Percentiles rank a stretch among this genome's conserved stretches.
phyloP scores from a whole-genome alignment of 2,113 vertebrate genomes.

The Archocentrus centrarchus region DNA sequence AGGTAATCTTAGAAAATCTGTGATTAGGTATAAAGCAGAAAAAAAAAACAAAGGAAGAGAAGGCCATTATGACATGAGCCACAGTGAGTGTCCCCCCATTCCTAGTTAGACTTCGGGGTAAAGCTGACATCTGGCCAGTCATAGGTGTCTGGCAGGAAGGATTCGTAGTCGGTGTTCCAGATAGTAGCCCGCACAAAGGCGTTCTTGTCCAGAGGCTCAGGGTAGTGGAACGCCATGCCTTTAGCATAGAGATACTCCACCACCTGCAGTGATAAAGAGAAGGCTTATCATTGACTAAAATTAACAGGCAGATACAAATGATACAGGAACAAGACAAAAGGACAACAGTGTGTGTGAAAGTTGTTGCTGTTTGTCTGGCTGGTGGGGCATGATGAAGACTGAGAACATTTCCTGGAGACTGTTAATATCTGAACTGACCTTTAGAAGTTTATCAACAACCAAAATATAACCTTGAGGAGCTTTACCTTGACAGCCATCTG shows the following conservation, averaged over 20 bases:
- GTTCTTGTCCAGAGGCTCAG: slow-evolving; percentile 91
- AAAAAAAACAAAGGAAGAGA: not conserved
- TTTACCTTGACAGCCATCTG: slow-evolving; percentile 92
- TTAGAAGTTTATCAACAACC: not conserved
- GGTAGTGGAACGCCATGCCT: slow-evolving; percentile 96
- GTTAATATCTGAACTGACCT: not conserved
- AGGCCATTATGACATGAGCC: slow-evolving; percentile 4
- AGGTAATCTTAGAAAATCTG: slow-evolving; percentile 17
- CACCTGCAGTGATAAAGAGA: slow-evolving; percentile 79
- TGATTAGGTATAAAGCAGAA: not conserved
- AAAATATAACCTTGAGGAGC: not conserved
- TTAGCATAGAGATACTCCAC: slow-evolving; percentile 91
- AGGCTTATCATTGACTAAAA: not conserved
- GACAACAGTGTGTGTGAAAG: not conserved
- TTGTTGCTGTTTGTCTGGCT: not conserved
- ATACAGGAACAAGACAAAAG: not conserved
- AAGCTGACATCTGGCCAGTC: slow-evolving; percentile 88
- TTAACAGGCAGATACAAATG: not conserved
- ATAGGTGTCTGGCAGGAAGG: slow-evolving; percentile 92
- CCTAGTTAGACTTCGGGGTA: slow-evolving; percentile 71
- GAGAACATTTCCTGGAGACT: not conserved
- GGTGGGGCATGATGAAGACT: not conserved
- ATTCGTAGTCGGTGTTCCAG: slow-evolving; percentile 92
- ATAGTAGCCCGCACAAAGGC: slow-evolving; percentile 85
- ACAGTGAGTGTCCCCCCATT: not conserved